Evolutionary conservation across 2,888 invertebrate genomes (phyloP).

Genomic region (Platynereis dumerilii): DNA sequence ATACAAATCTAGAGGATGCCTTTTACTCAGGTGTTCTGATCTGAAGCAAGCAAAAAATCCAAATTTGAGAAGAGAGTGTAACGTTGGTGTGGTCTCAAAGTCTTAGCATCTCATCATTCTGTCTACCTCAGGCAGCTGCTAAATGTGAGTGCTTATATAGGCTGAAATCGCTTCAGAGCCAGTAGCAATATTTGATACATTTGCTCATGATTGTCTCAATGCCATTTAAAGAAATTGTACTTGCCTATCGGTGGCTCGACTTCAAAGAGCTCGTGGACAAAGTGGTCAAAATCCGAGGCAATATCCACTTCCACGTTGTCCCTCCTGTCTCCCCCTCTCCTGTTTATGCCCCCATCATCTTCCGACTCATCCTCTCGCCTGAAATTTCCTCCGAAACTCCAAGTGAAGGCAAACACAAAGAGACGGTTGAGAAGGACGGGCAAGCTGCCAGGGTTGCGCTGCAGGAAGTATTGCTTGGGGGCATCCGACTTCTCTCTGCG

Average conservation of each 20-base stretch:
- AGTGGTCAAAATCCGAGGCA: slow-evolving; percentile 62
- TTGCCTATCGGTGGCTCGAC: slow-evolving; percentile 60
- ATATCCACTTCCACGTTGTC: slow-evolving; percentile 45
- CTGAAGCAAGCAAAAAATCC: too few species aligned
- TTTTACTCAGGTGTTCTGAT: too few species aligned
- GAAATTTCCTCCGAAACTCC: slow-evolving; percentile 62
- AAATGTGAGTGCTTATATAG: too few species aligned
- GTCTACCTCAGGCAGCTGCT: too few species aligned
- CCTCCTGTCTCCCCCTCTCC: slow-evolving; percentile 40
- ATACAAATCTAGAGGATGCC: too few species aligned
- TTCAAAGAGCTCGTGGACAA: slow-evolving; percentile 61
- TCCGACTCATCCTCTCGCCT: slow-evolving; percentile 57
- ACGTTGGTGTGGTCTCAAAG: too few species aligned
- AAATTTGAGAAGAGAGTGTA: too few species aligned
- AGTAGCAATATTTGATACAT: too few species aligned
- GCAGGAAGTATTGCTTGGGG: slow-evolving; percentile 51
- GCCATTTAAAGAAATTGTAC: too few species aligned
- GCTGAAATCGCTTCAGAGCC: too few species aligned
- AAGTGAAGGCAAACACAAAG: slow-evolving; percentile 61
- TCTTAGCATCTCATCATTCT: too few species aligned
- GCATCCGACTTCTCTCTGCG: neutral
- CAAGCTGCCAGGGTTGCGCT: slow-evolving; percentile 56
- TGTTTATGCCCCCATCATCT: slow-evolving; percentile 44
- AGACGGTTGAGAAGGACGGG: slow-evolving; percentile 58
- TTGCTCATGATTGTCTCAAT: too few species aligned